These are phyloP conservation scores for Acleris laterana DNA, from an alignment of 2,888 invertebrate genomes.

Conservation along the genomic window DNA sequence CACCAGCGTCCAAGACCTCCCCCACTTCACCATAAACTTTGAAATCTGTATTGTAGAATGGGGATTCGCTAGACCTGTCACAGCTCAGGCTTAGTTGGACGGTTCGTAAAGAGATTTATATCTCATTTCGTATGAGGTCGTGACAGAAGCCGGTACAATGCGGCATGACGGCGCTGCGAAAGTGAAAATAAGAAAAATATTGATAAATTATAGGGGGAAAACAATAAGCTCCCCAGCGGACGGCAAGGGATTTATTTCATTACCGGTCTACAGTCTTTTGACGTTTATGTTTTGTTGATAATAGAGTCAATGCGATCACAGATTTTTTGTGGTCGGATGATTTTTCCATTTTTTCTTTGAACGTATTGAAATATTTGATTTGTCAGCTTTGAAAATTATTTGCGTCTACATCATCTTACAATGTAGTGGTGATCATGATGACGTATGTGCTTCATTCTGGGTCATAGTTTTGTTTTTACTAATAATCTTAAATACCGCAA, in stretches of 20 bases:
- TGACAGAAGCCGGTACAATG: slow-evolving; percentile 42
- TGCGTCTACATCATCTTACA: no score
- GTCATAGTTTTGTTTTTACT: no score
- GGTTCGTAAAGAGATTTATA: slow-evolving; percentile 46
- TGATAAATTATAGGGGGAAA: slow-evolving; percentile 39
- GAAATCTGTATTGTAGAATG: slow-evolving; percentile 9
- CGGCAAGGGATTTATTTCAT: slow-evolving; percentile 24
- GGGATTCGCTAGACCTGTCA: slow-evolving; percentile 26
- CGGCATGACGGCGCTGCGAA: slow-evolving; percentile 35
- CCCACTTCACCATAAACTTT: slow-evolving; percentile 23
- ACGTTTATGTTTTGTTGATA: slow-evolving; percentile 20
- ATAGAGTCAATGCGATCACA: slow-evolving; percentile 1
- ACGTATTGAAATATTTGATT: not conserved
- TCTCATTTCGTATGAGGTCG: slow-evolving; percentile 47
- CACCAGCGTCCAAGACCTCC: slow-evolving; percentile 20
- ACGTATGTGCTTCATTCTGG: no score
- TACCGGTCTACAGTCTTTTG: slow-evolving; percentile 26
- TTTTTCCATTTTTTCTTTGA: not conserved
- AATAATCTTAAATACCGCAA: no score
- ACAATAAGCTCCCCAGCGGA: slow-evolving; percentile 23
- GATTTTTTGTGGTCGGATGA: slow-evolving; percentile 1
- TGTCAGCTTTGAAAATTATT: no score
- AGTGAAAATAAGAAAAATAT: slow-evolving; percentile 44
- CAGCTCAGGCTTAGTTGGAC: slow-evolving; percentile 38
- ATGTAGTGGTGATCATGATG: no score